Evolutionary conservation across 2,888 invertebrate species (phyloP).

Genomic region (Dryocosmus kuriphilus): DNA sequence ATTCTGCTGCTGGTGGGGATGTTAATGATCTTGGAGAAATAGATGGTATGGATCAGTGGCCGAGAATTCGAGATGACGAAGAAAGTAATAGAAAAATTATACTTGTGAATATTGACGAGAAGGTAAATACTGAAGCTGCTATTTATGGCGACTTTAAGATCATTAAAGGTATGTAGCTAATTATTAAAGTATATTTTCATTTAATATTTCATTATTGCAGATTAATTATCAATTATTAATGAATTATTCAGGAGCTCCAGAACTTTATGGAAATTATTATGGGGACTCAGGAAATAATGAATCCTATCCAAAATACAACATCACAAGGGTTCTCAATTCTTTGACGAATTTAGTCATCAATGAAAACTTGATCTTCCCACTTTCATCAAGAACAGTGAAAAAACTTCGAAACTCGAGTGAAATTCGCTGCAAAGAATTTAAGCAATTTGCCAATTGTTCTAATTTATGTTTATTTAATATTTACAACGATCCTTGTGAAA

Average conservation of each 20-base stretch:
- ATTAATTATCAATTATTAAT: neutral
- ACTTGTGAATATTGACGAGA: conserved; percentile 86
- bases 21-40: conserved; percentile 78
- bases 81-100: conserved; percentile 80
- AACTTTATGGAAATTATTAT: conserved; percentile 58
- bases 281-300: conserved; percentile 60
- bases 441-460: conserved; percentile 57
- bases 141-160: conserved; percentile 66
- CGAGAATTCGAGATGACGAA: conserved; percentile 57
- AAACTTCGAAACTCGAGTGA: conserved; percentile 55
- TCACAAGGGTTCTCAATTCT: conserved; percentile 59
- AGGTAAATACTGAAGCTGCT: conserved; percentile 54
- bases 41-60: conserved; percentile 78
- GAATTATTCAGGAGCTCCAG: conserved; percentile 54
- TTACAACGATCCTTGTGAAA: conserved; percentile 70
- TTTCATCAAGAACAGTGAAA: conserved; percentile 44
- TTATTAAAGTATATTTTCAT: neutral
- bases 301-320: conserved; percentile 63
- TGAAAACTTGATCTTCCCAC: conserved; percentile 10
- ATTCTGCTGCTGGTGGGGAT: conserved; percentile 73
- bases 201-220: neutral
- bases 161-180: conserved; percentile 65
- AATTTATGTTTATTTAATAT: conserved; percentile 68
- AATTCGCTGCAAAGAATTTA: conserved; percentile 58
- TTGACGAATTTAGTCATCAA: conserved; percentile 60